Percentiles rank a stretch among this genome's conserved stretches.
Evolutionary conservation across 2,113 vertebrate species (phyloP).

Genomic region (Rhinopomastus cyanomelas): DNA sequence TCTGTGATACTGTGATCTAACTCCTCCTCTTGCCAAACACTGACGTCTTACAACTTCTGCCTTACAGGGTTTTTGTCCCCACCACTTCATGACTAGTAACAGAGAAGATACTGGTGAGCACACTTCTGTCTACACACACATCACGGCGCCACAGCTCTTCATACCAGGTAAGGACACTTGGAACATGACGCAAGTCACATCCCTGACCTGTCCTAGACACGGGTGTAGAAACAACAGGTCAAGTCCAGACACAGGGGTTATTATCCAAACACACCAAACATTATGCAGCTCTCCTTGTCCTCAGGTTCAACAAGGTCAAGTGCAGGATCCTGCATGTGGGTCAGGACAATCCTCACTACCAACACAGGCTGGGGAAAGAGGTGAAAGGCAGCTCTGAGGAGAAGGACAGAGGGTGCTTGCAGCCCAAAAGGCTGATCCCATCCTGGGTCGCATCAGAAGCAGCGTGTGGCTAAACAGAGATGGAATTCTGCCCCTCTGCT

Average conservation of each 20-base stretch:
- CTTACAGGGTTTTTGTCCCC: neutral
- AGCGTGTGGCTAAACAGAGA: too few species aligned
- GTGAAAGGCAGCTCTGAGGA: too few species aligned
- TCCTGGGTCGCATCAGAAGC: too few species aligned
- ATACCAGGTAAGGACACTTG: neutral
- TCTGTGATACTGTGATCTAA: too few species aligned
- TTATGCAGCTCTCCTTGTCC: neutral
- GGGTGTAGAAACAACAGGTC: neutral
- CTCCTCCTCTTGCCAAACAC: neutral
- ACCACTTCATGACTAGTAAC: rapidly evolving
- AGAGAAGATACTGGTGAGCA: neutral
- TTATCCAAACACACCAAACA: neutral
- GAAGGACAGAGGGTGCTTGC: too few species aligned
- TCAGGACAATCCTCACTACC: too few species aligned
- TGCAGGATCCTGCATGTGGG: too few species aligned
- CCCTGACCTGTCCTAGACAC: neutral
- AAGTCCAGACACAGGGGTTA: neutral
- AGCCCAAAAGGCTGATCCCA: too few species aligned
- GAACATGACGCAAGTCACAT: rapidly evolving
- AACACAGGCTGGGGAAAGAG: too few species aligned
- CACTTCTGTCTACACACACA: neutral
- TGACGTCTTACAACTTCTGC: neutral
- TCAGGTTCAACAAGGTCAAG: too few species aligned
- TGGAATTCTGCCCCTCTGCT: too few species aligned
- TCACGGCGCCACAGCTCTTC: neutral